Evolutionary conservation across 2,797 vertebrate genomes (phyloP).

Genomic region (Oreochromis mossambicus): DNA sequence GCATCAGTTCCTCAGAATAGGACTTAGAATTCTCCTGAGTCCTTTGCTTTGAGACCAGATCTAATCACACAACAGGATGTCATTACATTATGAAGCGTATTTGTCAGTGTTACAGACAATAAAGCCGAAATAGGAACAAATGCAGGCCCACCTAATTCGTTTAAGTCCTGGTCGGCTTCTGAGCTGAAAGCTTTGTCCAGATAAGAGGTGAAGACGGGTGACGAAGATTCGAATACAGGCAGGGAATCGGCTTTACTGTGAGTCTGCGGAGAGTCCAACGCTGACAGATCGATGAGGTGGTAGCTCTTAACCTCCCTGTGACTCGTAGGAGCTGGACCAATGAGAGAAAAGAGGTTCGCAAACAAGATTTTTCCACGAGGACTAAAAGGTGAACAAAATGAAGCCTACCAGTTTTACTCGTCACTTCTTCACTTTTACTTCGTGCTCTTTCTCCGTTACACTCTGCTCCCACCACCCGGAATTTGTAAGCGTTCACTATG

Average conservation of each 20-base stretch:
- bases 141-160: constrained; percentile 60
- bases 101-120: not conserved
- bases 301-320: constrained; percentile 71
- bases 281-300: constrained; percentile 83
- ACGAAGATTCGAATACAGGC: not conserved
- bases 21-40: constrained; percentile 20
- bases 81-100: not conserved
- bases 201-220: not conserved
- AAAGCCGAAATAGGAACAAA: not conserved
- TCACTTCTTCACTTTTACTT: constrained; percentile 20
- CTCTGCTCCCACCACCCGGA: constrained; percentile 26
- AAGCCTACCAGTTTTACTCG: constrained; percentile 19
- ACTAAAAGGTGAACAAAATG: not conserved
- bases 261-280: constrained; percentile 59
- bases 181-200: constrained; percentile 29
- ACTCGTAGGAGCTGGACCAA: constrained; percentile 36
- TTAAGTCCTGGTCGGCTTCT: constrained; percentile 63
- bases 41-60: not conserved
- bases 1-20: constrained; percentile 57
- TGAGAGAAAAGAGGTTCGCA: not conserved
- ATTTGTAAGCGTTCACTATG: constrained; percentile 73
- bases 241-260: constrained; percentile 21
- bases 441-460: not conserved
- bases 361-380: not conserved
- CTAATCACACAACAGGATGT: not conserved